Evolutionary conservation across 2,797 vertebrate genomes (phyloP).

Genomic region (Sebastes wilsoni): DNA sequence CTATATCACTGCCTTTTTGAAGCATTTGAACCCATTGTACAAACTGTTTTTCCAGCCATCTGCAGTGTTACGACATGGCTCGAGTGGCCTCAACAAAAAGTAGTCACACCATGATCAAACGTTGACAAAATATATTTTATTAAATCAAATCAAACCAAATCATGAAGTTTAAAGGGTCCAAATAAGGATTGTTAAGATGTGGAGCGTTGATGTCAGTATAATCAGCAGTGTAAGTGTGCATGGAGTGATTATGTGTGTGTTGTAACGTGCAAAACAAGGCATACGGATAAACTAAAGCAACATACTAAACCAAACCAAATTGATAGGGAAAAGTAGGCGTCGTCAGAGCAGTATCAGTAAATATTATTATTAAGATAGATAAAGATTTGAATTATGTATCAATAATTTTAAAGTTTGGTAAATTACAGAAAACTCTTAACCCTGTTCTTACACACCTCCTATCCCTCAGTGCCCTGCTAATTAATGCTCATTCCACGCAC

Average conservation of each 20-base stretch:
- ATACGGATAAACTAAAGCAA: not conserved
- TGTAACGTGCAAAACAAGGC: not conserved
- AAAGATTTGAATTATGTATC: not conserved
- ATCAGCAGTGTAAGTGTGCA: not conserved
- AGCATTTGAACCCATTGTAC: not conserved
- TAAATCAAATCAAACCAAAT: not conserved
- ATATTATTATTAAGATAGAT: not conserved
- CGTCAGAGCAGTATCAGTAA: not conserved
- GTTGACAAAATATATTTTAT: too few species aligned
- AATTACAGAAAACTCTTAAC: not conserved
- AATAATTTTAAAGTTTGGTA: not conserved
- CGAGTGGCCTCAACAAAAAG: too few species aligned
- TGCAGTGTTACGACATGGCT: not conserved
- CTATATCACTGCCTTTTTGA: not conserved
- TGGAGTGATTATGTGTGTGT: not conserved
- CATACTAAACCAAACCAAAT: not conserved
- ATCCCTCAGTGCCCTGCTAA: not conserved
- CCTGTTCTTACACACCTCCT: not conserved
- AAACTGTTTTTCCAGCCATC: not conserved
- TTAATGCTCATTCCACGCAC: not conserved
- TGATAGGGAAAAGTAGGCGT: not conserved
- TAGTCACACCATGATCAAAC: too few species aligned
- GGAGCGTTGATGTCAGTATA: not conserved
- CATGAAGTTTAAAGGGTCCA: not conserved
- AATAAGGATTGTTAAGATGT: not conserved